These are phyloP conservation scores for Drosophila rufa DNA, from an alignment of 1,140 invertebrate genomes.

Conservation along the genomic window DNA sequence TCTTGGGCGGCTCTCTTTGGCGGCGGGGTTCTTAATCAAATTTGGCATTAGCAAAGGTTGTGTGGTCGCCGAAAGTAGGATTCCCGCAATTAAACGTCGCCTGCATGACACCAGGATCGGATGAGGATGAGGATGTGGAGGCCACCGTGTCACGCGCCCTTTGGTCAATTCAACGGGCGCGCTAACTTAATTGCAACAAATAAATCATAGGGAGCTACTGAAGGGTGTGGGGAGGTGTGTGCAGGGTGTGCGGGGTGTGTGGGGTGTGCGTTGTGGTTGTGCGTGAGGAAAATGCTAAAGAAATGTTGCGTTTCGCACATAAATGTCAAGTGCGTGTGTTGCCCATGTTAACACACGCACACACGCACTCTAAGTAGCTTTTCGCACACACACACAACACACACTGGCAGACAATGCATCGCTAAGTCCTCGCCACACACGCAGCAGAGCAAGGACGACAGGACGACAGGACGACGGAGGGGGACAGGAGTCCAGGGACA, in stretches of 20 bases:
- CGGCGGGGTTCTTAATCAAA: slow-evolving; percentile 41
- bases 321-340: slow-evolving; percentile 80
- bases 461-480: slow-evolving; percentile 9
- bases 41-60: slow-evolving; percentile 29
- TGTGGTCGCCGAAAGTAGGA: slow-evolving; percentile 19
- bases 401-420: slow-evolving; percentile 24
- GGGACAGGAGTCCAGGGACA: slow-evolving; percentile 43
- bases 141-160: slow-evolving; percentile 47
- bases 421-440: slow-evolving; percentile 41
- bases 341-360: slow-evolving; percentile 54
- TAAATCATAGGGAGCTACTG: slow-evolving; percentile 60
- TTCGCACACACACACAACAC: slow-evolving; percentile 25
- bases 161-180: slow-evolving; percentile 51
- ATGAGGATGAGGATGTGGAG: slow-evolving; percentile 3
- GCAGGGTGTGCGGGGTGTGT: too few relatives aligned
- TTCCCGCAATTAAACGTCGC: slow-evolving; percentile 43
- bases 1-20: slow-evolving; percentile 19
- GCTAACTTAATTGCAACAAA: slow-evolving; percentile 76
- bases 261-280: slow-evolving; percentile 26
- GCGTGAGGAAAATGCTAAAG: slow-evolving; percentile 70
- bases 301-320: slow-evolving; percentile 69
- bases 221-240: background rate
- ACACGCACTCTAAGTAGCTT: slow-evolving; percentile 70
- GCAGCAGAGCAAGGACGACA: background rate
- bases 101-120: slow-evolving; percentile 25